phyloP scores from a whole-genome alignment of 2,113 vertebrate genomes.

The Elephas maximus region DNA sequence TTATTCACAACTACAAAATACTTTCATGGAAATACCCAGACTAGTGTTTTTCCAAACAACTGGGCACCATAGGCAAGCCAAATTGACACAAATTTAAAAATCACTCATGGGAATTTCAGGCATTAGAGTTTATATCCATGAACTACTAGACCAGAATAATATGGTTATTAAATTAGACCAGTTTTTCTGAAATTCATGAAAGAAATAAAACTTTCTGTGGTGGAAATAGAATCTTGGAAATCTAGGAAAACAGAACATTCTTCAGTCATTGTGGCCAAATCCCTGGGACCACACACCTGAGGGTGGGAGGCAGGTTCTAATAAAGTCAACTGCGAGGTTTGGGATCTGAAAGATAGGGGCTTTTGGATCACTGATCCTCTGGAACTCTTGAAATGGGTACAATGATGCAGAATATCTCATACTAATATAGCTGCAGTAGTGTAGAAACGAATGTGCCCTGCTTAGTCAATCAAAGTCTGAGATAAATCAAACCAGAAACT shows the following conservation, averaged over 20 bases:
- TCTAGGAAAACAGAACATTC: neutral
- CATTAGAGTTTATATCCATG: neutral
- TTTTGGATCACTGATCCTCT: neutral
- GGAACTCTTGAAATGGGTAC: neutral
- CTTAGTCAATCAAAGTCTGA: too few relatives aligned
- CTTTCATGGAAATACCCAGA: too few relatives aligned
- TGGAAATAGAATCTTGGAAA: neutral
- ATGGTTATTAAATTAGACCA: neutral
- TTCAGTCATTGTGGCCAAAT: neutral
- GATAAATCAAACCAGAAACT: too few relatives aligned
- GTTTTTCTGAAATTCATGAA: neutral
- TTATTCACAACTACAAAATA: too few relatives aligned
- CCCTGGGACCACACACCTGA: too few relatives aligned
- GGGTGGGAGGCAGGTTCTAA: rapidly evolving
- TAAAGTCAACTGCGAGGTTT: neutral
- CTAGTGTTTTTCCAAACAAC: too few relatives aligned
- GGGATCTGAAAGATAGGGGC: neutral
- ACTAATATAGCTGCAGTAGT: neutral
- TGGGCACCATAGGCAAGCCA: too few relatives aligned
- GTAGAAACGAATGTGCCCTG: neutral
- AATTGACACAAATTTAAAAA: too few relatives aligned
- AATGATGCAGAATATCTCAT: neutral
- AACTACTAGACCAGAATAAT: neutral
- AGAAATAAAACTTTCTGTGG: neutral
- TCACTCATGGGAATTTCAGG: neutral